phyloP scores from a whole-genome alignment of 2,888 invertebrate species.

The Brachyptera risi region DNA sequence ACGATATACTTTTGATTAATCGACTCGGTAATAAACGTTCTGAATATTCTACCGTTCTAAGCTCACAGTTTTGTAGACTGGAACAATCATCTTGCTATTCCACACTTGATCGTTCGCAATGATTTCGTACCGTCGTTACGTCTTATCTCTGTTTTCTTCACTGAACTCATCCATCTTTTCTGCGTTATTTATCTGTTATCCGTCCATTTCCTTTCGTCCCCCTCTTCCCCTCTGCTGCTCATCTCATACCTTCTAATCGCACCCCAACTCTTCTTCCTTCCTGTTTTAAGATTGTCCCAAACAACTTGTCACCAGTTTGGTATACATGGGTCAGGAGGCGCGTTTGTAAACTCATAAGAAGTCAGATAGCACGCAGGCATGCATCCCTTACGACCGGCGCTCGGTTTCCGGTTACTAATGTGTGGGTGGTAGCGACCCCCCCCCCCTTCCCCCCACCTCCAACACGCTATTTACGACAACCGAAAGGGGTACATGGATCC shows the following conservation, averaged over 20 bases:
- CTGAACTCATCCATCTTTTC: conserved; percentile 8
- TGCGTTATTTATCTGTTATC: conserved; percentile 14
- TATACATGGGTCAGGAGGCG: not conserved
- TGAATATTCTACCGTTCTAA: too few relatives aligned
- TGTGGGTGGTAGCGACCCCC: not conserved
- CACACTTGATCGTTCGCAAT: conserved; percentile 4
- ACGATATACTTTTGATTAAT: too few relatives aligned
- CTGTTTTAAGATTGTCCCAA: not conserved
- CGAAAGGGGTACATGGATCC: too few relatives aligned
- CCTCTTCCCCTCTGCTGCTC: not conserved
- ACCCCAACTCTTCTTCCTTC: not conserved
- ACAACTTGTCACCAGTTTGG: not conserved
- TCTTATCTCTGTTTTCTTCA: conserved; percentile 9
- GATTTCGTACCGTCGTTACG: conserved; percentile 1
- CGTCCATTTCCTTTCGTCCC: conserved; percentile 11
- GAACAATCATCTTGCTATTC: not conserved
- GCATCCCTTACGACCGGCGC: too few relatives aligned
- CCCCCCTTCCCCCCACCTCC: too few relatives aligned
- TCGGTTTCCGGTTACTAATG: conserved; percentile 12
- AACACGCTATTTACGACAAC: too few relatives aligned
- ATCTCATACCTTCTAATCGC: not conserved
- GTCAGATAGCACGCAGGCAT: not conserved
- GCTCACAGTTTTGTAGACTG: not conserved
- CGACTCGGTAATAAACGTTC: too few relatives aligned
- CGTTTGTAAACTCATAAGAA: not conserved